Conservation (phyloP, 2,113 vertebrate genomes). For the Otolemur garnettii region DNA sequence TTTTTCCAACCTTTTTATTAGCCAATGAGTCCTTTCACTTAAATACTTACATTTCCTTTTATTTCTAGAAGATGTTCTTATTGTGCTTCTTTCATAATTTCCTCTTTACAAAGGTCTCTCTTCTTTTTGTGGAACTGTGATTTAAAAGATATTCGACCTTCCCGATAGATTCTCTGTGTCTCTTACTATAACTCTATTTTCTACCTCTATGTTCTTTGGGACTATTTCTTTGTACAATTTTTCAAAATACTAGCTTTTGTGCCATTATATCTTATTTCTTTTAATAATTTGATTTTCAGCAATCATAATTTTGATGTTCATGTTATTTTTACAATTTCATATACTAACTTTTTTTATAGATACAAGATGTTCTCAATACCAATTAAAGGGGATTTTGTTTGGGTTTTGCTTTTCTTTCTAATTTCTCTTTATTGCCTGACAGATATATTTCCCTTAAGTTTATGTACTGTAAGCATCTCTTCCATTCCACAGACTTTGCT, state of each 20-base stretch:
- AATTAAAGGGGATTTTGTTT: conserved; percentile 4
- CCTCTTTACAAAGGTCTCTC: neutral
- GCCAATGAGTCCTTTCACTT: neutral
- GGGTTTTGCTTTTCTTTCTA: neutral
- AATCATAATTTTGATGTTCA: neutral
- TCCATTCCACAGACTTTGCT: neutral
- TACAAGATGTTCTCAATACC: neutral
- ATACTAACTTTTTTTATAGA: neutral
- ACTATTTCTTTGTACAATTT: neutral
- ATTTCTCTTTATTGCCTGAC: neutral
- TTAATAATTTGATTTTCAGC: neutral
- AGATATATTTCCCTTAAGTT: neutral
- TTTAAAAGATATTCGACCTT: neutral
- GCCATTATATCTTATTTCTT: neutral
- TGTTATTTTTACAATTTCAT: conserved; percentile 30
- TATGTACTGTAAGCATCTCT: neutral
- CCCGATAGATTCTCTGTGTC: neutral
- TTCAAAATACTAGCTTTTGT: neutral
- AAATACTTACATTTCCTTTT: neutral
- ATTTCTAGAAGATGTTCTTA: neutral
- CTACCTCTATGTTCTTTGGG: neutral
- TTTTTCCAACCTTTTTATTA: neutral
- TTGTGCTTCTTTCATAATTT: conserved; percentile 39
- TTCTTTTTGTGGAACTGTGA: neutral
- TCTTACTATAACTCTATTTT: conserved; percentile 9